Evolutionary conservation across 2,113 vertebrate genomes (phyloP).

Genomic region (Tachycineta bicolor): DNA sequence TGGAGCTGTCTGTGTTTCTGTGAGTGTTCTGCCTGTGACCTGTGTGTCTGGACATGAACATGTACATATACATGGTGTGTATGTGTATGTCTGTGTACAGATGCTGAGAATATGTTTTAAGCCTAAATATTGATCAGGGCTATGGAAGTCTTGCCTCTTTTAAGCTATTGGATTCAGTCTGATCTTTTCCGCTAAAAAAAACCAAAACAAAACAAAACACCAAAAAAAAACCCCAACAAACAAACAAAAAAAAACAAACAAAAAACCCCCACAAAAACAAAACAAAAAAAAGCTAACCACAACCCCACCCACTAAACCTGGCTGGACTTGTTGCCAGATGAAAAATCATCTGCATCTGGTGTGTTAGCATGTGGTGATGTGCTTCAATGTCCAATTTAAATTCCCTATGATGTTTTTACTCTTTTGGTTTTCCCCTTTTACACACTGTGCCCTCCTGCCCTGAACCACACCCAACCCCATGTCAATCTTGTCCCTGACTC

Average conservation of each 20-base stretch:
- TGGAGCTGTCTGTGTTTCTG: background rate
- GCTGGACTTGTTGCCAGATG: background rate
- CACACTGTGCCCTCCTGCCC: too few relatives aligned
- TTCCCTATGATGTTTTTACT: too few relatives aligned
- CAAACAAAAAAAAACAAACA: background rate
- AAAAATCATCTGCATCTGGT: background rate
- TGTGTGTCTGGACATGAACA: rapidly evolving
- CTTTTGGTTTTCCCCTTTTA: too few relatives aligned
- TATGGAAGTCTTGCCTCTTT: background rate
- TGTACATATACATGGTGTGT: background rate
- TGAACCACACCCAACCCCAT: too few relatives aligned
- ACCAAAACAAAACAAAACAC: background rate
- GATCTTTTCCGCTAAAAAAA: background rate
- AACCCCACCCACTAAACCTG: background rate
- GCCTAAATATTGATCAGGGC: background rate
- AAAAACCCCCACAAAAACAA: too few relatives aligned
- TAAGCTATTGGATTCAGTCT: background rate
- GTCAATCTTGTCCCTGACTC: too few relatives aligned
- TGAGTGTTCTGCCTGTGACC: background rate
- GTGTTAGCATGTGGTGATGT: too few relatives aligned
- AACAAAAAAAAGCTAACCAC: too few relatives aligned
- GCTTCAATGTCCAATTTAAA: too few relatives aligned
- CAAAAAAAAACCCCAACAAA: too few relatives aligned
- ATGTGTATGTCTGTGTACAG: rapidly evolving
- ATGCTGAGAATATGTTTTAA: background rate